Percentiles rank a stretch among this genome's conserved stretches.
Conservation (phyloP, 2,113 vertebrate species). For the Peucedramus taeniatus region DNA sequence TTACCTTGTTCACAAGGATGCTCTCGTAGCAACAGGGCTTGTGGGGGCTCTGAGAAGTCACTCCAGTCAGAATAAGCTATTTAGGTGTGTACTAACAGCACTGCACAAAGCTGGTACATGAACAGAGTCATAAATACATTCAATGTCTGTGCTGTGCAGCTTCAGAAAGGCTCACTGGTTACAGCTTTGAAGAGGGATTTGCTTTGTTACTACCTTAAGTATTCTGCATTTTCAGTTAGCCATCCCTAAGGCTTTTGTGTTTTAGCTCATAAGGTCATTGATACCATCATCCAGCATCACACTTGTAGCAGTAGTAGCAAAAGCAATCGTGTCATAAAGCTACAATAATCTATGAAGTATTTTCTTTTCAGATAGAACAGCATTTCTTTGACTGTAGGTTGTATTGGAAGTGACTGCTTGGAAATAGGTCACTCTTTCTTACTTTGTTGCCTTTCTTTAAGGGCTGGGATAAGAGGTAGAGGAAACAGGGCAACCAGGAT, state of each 20-base stretch:
- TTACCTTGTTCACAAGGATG: neutral
- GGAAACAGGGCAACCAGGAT: neutral
- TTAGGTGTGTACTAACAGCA: neutral
- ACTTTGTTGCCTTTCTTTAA: neutral
- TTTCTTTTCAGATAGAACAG: neutral
- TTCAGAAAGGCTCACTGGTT: neutral
- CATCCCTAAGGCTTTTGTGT: neutral
- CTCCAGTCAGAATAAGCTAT: neutral
- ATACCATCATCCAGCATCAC: neutral
- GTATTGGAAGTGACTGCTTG: neutral
- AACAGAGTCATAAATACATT: neutral
- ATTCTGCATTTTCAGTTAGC: neutral
- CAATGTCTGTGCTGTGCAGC: rapidly evolving
- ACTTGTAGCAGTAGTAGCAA: neutral
- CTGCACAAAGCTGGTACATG: neutral
- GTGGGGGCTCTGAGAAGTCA: neutral
- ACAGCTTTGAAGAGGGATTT: neutral
- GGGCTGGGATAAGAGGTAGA: neutral
- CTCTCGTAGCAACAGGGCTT: neutral
- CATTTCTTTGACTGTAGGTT: neutral
- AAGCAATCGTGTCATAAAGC: neutral
- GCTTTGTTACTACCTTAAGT: neutral
- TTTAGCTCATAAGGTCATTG: neutral
- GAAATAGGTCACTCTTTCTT: neutral
- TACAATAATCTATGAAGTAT: neutral